These are phyloP conservation scores for Meloidogyne floridensis DNA, from an alignment of 1,140 invertebrate genomes.

Conservation along the genomic window DNA sequence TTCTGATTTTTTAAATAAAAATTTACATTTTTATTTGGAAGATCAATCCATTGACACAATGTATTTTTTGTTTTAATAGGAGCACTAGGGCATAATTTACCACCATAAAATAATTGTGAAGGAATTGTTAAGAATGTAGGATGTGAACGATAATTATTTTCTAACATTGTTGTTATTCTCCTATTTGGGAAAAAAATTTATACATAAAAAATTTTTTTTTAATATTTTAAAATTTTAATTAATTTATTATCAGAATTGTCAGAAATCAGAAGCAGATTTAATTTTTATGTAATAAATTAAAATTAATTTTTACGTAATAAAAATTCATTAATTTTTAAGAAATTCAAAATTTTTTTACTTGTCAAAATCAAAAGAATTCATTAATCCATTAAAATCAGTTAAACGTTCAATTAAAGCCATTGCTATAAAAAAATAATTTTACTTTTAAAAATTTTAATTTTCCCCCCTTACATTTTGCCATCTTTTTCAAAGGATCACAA, in stretches of 20 bases:
- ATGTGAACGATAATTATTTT: slow-evolving; percentile 47
- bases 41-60: neutral
- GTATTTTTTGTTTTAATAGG: neutral
- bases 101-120: slow-evolving; percentile 40
- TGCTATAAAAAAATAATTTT: neutral
- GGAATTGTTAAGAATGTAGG: slow-evolving; percentile 36
- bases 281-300: too few species aligned
- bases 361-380: slow-evolving; percentile 11
- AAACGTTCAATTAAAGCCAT: slow-evolving; percentile 13
- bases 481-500: slow-evolving; percentile 71
- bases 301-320: too few species aligned
- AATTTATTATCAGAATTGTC: too few species aligned
- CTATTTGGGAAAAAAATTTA: neutral
- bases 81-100: slow-evolving; percentile 9
- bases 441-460: neutral
- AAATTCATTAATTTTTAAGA: neutral
- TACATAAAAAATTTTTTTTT: too few species aligned
- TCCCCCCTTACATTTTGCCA: neutral
- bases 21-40: slow-evolving; percentile 27
- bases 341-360: slow-evolving; percentile 22
- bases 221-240: too few species aligned
- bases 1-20: too few species aligned
- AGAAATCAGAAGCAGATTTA: too few species aligned
- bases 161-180: slow-evolving; percentile 33
- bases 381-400: neutral